Base-by-base conservation (phyloP, 2,888 invertebrate genomes). In the Flexamia atlantica region DNA sequence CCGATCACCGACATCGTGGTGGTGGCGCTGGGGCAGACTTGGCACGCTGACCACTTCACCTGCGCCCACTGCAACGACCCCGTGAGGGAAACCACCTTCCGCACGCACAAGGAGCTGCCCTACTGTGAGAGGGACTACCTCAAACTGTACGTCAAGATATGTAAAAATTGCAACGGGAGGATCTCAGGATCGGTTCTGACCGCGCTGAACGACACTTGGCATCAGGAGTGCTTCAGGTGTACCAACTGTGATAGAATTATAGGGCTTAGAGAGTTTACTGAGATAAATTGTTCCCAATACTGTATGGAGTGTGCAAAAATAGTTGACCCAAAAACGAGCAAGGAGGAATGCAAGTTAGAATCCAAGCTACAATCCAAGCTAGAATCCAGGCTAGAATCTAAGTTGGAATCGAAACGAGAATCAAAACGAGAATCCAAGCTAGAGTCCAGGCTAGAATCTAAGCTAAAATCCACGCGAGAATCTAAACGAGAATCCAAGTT, bases 221-320 rank as follows among this genome's bases (percentile, higher is more conserved):
- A n/a, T n/a, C n/a, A n/a, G n/a, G n/a, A n/a, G n/a, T 53, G 53
- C 53, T 53, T 53, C 53, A 53, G 10, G 53, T 53, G 53, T 23
- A 23, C 53, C 20, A 53, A 53, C 3, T 53, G 53, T 14, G 10
- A 23, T 3, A n/a, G 23, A 23, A 23, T 53, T 5, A 53, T 53
- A 20, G 53, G 53, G 1, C 53, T 53, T 1, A 53, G 20, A 10
- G 53, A 53, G 23, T 53, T 53, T 14, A 53, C 53, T 14, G 53
- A 53, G 20, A 53, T 5, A 23, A 53, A 20, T 23, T 20, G 53
- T 7, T 2, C 3, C 14, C 53, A 20, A 14, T 23, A 23, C 10
- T 53, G 53, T 10, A 53, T 53, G 20, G 7, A 0, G 1, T 53
- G 53, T 23, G 53, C 20, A 7, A 53, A 53, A n/a, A n/a, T n/a